Conservation (phyloP, 2,797 vertebrate genomes). For the Anas flavirostris region DNA sequence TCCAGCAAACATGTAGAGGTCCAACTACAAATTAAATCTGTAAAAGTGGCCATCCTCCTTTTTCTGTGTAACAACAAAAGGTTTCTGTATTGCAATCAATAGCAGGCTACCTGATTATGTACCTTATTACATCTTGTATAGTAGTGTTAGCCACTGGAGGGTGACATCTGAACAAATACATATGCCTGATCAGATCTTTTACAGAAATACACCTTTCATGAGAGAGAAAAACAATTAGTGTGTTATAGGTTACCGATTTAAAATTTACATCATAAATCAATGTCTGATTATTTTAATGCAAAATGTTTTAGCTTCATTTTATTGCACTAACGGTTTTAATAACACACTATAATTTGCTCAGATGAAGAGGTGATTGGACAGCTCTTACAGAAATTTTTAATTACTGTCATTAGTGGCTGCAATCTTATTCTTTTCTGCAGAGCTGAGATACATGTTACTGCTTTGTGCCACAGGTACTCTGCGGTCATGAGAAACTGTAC, state of each 20-base stretch:
- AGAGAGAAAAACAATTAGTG: conserved; percentile 16
- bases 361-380: conserved; percentile 67
- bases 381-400: conserved; percentile 67
- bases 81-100: neutral
- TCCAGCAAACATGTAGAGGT: neutral
- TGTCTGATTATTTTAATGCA: conserved; percentile 57
- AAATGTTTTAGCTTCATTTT: conserved; percentile 52
- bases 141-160: conserved; percentile 1
- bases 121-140: neutral
- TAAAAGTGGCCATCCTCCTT: neutral
- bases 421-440: conserved; percentile 39
- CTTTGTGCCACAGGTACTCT: neutral
- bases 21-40: neutral
- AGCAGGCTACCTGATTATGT: neutral
- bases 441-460: neutral
- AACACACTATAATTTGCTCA: conserved; percentile 63
- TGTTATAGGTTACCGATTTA: conserved; percentile 53
- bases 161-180: conserved; percentile 22
- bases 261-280: conserved; percentile 55
- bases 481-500: neutral
- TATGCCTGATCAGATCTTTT: conserved; percentile 25
- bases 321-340: conserved; percentile 36
- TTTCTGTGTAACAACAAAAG: neutral
- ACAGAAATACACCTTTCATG: conserved; percentile 16
- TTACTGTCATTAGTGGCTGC: conserved; percentile 59